These are phyloP conservation scores for Platorchestia sp. DNA, from an alignment of 1,140 invertebrate species.

Conservation along the genomic window DNA sequence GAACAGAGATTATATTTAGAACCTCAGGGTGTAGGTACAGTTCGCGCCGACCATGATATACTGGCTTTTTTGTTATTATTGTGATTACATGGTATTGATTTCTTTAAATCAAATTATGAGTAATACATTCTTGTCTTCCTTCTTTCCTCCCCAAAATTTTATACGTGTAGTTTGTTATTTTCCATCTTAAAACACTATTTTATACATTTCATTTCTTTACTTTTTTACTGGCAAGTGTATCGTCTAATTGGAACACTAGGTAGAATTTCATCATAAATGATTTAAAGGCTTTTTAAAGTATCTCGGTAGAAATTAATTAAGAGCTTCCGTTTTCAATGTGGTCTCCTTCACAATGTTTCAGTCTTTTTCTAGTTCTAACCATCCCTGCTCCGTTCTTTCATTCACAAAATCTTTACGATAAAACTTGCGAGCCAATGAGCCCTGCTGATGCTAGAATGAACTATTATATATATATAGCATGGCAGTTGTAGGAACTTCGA, in stretches of 20 bases:
- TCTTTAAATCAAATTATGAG: no score
- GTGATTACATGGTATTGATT: no score
- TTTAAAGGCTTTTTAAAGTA: background rate
- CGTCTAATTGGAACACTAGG: background rate
- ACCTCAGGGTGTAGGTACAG: no score
- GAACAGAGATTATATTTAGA: no score
- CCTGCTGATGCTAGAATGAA: slow-evolving; percentile 5
- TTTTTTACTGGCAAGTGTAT: background rate
- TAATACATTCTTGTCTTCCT: no score
- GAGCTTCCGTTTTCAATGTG: background rate
- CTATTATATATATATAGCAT: slow-evolving; percentile 35
- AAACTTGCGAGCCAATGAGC: slow-evolving; percentile 26
- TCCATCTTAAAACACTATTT: background rate
- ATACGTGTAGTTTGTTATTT: no score
- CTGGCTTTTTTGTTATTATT: no score
- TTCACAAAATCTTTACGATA: slow-evolving; percentile 39
- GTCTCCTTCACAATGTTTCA: background rate
- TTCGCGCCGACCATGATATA: no score
- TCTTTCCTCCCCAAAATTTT: no score
- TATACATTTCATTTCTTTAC: background rate
- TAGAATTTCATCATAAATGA: background rate
- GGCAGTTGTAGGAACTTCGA: slow-evolving; percentile 23
- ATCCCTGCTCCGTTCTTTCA: background rate
- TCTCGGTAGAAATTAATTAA: background rate
- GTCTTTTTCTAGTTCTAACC: background rate